Evolutionary conservation across 2,797 vertebrate species (phyloP).

Genomic region (Microctenopoma stevenorrisi): DNA sequence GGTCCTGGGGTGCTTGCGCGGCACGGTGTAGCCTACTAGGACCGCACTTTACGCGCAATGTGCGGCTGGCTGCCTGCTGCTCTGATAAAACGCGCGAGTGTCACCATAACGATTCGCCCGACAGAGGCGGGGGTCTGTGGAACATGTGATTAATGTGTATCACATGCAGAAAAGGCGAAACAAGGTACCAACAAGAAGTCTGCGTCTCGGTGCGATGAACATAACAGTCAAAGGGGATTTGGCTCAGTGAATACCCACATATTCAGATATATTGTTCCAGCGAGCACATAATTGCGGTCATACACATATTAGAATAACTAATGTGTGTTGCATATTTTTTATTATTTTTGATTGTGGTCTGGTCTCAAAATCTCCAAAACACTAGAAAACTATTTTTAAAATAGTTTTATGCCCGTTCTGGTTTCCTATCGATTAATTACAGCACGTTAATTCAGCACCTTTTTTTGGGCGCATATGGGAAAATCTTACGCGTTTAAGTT

Average conservation of each 20-base stretch:
- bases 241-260: not conserved
- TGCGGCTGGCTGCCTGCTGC: constrained; percentile 13
- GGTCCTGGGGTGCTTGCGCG: constrained; percentile 55
- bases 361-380: not conserved
- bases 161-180: constrained; percentile 29
- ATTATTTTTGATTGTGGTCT: no score
- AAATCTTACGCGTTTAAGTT: no score
- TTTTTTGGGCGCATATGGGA: no score
- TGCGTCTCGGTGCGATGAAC: not conserved
- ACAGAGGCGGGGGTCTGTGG: not conserved
- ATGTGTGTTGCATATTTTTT: not conserved
- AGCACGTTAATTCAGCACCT: no score
- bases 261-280: not conserved
- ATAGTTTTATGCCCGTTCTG: no score
- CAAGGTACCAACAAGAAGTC: not conserved
- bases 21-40: constrained; percentile 41
- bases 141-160: constrained; percentile 46
- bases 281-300: no score
- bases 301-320: no score
- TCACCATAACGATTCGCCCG: constrained; percentile 35
- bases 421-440: no score
- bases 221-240: not conserved
- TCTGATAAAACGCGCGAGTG: constrained; percentile 42
- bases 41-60: constrained; percentile 59
- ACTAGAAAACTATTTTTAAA: not conserved